These are phyloP conservation scores for Chaetorhynchus papuensis DNA, from an alignment of 2,113 vertebrate species.

Conservation along the genomic window DNA sequence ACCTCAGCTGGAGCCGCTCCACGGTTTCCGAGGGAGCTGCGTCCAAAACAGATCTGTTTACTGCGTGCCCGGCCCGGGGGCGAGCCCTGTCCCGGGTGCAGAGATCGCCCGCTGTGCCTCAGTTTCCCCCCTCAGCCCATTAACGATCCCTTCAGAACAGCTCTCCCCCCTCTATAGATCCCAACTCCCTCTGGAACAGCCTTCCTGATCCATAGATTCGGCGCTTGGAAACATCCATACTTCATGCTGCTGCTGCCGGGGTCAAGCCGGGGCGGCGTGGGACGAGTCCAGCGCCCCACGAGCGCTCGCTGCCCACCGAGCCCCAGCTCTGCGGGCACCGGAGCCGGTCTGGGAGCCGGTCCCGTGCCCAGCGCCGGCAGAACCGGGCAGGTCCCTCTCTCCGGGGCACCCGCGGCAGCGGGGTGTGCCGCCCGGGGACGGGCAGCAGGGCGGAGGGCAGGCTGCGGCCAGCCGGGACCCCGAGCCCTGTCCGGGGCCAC, in stretches of 20 bases:
- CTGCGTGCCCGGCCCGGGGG: not conserved
- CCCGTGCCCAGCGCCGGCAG: not conserved
- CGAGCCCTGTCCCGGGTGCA: not conserved
- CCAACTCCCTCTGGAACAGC: not conserved
- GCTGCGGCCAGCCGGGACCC: not conserved
- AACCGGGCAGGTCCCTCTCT: not conserved
- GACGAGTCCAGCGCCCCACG: not conserved
- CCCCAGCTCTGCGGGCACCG: not conserved
- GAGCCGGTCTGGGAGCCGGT: not conserved
- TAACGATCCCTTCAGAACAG: not conserved
- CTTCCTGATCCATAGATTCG: constrained; percentile 19
- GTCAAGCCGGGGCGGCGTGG: constrained; percentile 21
- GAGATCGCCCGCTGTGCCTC: not conserved
- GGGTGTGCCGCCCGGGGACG: accelerated
- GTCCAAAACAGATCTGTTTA: constrained; percentile 10
- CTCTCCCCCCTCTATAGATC: not conserved
- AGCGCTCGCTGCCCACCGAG: not conserved
- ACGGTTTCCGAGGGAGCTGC: not conserved
- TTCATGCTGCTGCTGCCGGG: not conserved
- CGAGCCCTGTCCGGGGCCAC: not conserved
- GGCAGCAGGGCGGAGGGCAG: not conserved
- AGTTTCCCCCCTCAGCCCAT: not conserved
- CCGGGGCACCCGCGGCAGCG: not conserved
- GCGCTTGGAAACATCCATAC: constrained; percentile 42
- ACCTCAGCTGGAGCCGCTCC: not conserved